Evolutionary conservation across 2,113 vertebrate genomes (phyloP).

Genomic region (Actenoides hombroni): DNA sequence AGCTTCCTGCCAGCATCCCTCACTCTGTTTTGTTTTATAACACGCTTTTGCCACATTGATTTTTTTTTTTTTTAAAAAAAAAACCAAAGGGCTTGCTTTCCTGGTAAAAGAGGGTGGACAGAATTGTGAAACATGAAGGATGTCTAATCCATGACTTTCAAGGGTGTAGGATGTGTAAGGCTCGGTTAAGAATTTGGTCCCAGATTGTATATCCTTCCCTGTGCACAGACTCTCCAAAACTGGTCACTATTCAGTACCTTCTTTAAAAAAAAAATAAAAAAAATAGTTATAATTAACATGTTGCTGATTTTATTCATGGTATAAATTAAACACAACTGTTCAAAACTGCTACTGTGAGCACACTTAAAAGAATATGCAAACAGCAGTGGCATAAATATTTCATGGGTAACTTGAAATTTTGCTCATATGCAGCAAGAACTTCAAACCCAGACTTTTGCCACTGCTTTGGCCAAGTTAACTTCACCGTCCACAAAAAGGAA

Average conservation of each 20-base stretch:
- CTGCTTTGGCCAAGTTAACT: neutral
- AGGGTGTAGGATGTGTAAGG: neutral
- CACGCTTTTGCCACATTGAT: conserved; percentile 50
- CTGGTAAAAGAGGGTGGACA: conserved; percentile 34
- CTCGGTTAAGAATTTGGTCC: neutral
- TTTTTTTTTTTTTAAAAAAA: conserved; percentile 51
- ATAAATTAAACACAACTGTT: neutral
- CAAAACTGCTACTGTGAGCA: neutral
- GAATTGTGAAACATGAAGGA: neutral
- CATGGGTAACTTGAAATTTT: neutral
- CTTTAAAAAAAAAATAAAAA: neutral
- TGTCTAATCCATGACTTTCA: neutral
- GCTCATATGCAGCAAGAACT: neutral
- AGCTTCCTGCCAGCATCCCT: conserved; percentile 55
- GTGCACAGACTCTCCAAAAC: neutral
- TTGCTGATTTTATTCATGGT: neutral
- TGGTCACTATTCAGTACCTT: neutral
- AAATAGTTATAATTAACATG: neutral
- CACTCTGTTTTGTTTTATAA: conserved; percentile 27
- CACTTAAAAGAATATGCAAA: neutral
- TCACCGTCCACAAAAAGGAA: neutral
- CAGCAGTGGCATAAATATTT: neutral
- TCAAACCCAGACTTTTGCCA: conserved; percentile 1
- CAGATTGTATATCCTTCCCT: neutral
- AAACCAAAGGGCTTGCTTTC: conserved; percentile 38